Evolutionary conservation across 1,140 invertebrate genomes (phyloP).

Genomic region (Octopus sinensis): DNA sequence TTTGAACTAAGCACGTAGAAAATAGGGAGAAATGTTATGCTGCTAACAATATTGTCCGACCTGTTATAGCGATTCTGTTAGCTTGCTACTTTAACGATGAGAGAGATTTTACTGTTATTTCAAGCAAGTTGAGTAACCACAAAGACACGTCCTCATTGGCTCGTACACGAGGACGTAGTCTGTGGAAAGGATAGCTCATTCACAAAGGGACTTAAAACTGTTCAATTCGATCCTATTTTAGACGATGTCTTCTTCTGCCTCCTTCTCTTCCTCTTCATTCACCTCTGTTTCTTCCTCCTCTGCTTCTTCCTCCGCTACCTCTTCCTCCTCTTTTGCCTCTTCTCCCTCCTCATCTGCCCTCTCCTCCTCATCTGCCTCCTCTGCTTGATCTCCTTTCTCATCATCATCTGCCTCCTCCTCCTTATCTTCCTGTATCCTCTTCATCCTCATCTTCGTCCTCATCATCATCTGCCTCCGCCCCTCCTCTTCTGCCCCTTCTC

Average conservation of each 20-base stretch:
- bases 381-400: background rate
- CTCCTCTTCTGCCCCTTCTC: background rate
- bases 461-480: background rate
- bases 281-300: background rate
- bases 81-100: too few species aligned
- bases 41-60: too few species aligned
- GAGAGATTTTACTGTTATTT: too few species aligned
- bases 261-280: background rate
- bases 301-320: background rate
- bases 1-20: too few species aligned
- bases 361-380: background rate
- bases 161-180: too few species aligned
- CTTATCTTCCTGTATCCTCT: background rate
- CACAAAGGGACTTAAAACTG: too few species aligned
- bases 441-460: background rate
- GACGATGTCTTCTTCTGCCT: background rate
- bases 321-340: background rate
- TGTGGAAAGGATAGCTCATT: too few species aligned
- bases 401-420: background rate
- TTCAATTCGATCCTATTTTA: too few species aligned
- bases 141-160: too few species aligned
- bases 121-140: too few species aligned
- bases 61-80: too few species aligned
- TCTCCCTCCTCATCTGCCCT: background rate
- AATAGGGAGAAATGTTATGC: too few species aligned